Evolutionary conservation across 2,113 vertebrate species (phyloP).

Genomic region (Athene noctua): DNA sequence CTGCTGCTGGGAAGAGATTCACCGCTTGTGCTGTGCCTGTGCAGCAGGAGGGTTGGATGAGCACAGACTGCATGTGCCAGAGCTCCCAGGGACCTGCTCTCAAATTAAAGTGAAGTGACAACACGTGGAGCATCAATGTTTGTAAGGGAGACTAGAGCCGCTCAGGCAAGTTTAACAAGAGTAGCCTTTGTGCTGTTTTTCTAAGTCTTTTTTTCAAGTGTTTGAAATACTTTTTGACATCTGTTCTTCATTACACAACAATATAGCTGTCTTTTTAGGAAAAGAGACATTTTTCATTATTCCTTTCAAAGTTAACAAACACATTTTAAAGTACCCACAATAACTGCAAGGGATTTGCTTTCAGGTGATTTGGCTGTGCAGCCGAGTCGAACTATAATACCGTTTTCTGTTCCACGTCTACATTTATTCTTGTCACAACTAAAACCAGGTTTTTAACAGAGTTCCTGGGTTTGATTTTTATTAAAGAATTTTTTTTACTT

Average conservation of each 20-base stretch:
- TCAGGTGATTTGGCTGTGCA: background rate
- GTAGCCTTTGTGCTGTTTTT: conserved; percentile 30
- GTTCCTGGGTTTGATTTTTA: background rate
- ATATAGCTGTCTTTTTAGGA: conserved; percentile 36
- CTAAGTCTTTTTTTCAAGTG: background rate
- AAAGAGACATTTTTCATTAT: conserved; percentile 59
- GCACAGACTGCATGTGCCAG: fast-evolving
- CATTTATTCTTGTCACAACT: background rate
- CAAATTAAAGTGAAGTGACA: background rate
- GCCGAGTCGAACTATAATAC: background rate
- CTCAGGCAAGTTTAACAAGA: background rate
- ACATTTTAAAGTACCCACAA: background rate
- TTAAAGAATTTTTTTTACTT: background rate
- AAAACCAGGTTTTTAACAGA: background rate
- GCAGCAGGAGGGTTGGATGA: background rate
- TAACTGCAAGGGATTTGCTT: conserved; percentile 9
- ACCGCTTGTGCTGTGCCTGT: background rate
- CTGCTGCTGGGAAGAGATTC: background rate
- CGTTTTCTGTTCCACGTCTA: background rate
- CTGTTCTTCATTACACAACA: conserved; percentile 67
- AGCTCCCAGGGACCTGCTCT: background rate
- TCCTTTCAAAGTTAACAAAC: conserved; percentile 47
- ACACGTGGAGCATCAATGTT: fast-evolving
- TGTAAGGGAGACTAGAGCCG: background rate
- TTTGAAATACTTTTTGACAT: conserved; percentile 64